Evolutionary conservation across 2,888 invertebrate genomes (phyloP).

Genomic region (Brachylomia viminalis): DNA sequence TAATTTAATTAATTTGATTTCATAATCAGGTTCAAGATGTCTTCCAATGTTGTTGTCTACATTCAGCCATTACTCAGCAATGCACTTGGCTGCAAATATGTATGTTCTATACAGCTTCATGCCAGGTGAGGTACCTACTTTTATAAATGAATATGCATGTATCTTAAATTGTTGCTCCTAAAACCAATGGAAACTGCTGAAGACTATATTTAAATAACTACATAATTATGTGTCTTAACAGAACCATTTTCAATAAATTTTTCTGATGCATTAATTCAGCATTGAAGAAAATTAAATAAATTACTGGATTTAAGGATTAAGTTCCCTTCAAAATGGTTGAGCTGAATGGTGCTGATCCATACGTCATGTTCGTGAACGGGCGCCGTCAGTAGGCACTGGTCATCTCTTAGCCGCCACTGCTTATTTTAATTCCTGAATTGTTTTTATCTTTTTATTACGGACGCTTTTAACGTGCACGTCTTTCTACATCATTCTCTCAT

Average conservation of each 20-base stretch:
- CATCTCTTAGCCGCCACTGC: too few relatives aligned
- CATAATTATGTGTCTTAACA: background rate
- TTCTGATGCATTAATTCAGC: background rate
- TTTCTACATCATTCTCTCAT: too few relatives aligned
- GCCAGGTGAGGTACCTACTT: slow-evolving; percentile 80
- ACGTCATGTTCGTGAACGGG: too few relatives aligned
- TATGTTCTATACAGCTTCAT: slow-evolving; percentile 97
- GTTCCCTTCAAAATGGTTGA: too few relatives aligned
- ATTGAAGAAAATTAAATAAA: background rate
- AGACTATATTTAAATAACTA: background rate
- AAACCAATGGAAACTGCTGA: background rate
- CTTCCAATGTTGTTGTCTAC: slow-evolving; percentile 98
- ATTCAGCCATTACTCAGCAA: slow-evolving; percentile 97
- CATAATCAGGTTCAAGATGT: slow-evolving; percentile 92
- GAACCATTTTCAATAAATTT: background rate
- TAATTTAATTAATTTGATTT: background rate
- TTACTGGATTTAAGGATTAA: background rate
- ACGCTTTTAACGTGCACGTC: too few relatives aligned
- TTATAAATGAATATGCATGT: background rate
- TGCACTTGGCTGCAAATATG: slow-evolving; percentile 98
- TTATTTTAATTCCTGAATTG: too few relatives aligned
- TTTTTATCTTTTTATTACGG: too few relatives aligned
- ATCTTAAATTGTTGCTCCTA: background rate
- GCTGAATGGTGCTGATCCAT: too few relatives aligned
- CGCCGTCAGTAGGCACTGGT: too few relatives aligned